Percentiles rank a stretch among this genome's conserved stretches.
Evolutionary conservation across 2,797 vertebrate species (phyloP).

Genomic region (Ciconia nigra): DNA sequence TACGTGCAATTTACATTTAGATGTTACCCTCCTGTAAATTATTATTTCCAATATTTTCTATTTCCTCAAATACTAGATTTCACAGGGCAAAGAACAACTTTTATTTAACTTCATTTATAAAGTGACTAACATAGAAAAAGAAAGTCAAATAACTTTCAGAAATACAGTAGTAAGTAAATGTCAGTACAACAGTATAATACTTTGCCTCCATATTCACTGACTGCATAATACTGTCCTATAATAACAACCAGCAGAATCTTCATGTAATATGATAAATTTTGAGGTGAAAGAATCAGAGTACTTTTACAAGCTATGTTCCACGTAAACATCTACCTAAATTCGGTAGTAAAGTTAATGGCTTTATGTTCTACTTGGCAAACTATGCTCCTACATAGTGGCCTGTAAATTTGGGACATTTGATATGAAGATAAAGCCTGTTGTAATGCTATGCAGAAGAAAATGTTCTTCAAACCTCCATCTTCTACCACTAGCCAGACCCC

Average conservation of each 20-base stretch:
- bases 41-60: neutral
- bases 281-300: neutral
- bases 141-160: neutral
- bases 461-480: neutral
- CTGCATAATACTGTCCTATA: neutral
- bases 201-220: neutral
- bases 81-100: neutral
- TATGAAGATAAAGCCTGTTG: neutral
- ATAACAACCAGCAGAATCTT: neutral
- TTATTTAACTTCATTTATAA: neutral
- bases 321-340: neutral
- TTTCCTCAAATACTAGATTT: neutral
- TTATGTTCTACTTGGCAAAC: neutral
- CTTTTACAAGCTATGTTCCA: neutral
- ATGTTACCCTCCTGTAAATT: neutral
- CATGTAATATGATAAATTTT: neutral
- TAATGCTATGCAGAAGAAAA: neutral
- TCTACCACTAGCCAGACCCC: neutral
- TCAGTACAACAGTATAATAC: neutral
- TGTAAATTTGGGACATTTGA: neutral
- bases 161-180: neutral
- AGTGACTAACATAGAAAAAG: neutral
- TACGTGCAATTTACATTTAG: neutral
- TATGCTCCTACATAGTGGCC: neutral
- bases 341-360: neutral